Percentiles rank a stretch among this genome's conserved stretches.
Conservation (phyloP, 2,888 invertebrate genomes). For the Podotricha telesiphe region DNA sequence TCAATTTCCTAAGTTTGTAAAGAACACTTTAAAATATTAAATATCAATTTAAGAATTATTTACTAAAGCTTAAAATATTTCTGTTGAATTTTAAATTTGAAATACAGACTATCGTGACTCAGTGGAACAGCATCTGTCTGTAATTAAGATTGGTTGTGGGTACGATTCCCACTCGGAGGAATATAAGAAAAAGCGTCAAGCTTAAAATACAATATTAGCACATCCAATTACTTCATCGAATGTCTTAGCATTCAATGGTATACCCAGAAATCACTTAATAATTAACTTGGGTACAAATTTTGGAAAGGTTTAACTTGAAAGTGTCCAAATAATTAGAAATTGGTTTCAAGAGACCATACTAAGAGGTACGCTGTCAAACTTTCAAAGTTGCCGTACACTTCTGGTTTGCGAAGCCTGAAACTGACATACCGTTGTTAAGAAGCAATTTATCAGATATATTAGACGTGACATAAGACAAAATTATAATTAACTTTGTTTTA, state of each 20-base stretch:
- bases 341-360: conserved; percentile 31
- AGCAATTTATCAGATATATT: conserved; percentile 24
- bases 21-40: no score
- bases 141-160: no score
- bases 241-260: background rate
- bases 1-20: no score
- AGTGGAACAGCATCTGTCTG: no score
- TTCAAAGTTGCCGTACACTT: conserved; percentile 32
- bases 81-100: no score
- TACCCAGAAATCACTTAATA: conserved; percentile 16
- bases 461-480: background rate
- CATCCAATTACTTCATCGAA: background rate
- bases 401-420: conserved; percentile 32
- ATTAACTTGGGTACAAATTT: conserved; percentile 36
- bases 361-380: conserved; percentile 40
- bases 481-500: background rate
- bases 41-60: no score
- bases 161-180: no score
- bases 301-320: conserved; percentile 35
- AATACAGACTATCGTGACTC: no score
- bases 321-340: conserved; percentile 42
- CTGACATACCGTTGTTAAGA: conserved; percentile 38
- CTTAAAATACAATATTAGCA: no score
- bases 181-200: no score
- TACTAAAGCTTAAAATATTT: no score